Conservation (phyloP, 2,113 vertebrate genomes). For the Emydocephalus ijimae region DNA sequence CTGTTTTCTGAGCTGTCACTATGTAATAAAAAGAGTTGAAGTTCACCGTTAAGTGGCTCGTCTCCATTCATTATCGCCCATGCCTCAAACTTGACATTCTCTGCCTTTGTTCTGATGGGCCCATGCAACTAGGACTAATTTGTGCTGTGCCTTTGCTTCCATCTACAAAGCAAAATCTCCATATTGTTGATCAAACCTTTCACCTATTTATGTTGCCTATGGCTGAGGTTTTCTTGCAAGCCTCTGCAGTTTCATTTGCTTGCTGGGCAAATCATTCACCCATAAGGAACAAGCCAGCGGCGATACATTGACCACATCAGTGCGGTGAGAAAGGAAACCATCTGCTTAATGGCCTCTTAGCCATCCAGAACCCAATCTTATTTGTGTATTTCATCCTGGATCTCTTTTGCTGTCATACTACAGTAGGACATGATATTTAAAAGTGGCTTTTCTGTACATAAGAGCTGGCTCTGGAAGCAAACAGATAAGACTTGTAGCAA, state of each 20-base stretch:
- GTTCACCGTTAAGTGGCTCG: too few species aligned
- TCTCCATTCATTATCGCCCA: too few species aligned
- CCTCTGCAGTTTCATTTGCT: not conserved
- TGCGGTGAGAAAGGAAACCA: not conserved
- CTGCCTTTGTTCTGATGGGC: not conserved
- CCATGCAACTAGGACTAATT: not conserved
- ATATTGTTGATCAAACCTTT: not conserved
- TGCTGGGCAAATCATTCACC: not conserved
- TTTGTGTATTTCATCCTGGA: not conserved
- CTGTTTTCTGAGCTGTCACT: too few species aligned
- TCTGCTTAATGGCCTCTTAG: not conserved
- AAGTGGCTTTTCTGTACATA: not conserved
- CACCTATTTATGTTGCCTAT: not conserved
- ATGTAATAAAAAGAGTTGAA: too few species aligned
- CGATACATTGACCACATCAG: not conserved
- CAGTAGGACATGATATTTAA: not conserved
- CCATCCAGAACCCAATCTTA: not conserved
- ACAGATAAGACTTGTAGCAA: slow-evolving; percentile 17
- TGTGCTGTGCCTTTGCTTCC: not conserved
- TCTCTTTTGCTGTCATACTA: not conserved
- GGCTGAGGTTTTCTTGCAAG: not conserved
- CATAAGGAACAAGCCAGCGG: not conserved
- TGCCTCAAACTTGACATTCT: too few species aligned
- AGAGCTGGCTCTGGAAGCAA: not conserved
- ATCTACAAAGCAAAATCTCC: not conserved